Conservation (phyloP, 1,140 invertebrate species). For the Ericerus pela region DNA sequence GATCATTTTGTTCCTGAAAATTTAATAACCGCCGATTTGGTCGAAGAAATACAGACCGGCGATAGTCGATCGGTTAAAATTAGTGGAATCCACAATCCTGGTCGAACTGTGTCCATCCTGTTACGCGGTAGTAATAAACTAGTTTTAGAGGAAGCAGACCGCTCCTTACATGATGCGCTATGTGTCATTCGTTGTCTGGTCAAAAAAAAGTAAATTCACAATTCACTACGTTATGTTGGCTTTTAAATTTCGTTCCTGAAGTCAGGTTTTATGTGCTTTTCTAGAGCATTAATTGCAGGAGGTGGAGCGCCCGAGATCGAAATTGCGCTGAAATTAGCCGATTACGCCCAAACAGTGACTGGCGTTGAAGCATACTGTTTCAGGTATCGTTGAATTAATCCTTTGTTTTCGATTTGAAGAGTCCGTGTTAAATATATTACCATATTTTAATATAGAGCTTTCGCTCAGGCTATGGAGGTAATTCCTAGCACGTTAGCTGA, state of each 20-base stretch:
- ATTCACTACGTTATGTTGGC: neutral
- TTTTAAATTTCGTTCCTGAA: neutral
- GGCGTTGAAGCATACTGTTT: slow-evolving; percentile 92
- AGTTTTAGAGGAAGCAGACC: slow-evolving; percentile 84
- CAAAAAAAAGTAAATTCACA: slow-evolving; percentile 49
- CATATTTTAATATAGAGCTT: slow-evolving; percentile 58
- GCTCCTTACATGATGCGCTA: slow-evolving; percentile 94
- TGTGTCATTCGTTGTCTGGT: slow-evolving; percentile 96
- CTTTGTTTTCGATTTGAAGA: neutral
- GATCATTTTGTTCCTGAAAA: slow-evolving; percentile 93
- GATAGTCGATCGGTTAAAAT: slow-evolving; percentile 87
- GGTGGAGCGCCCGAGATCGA: slow-evolving; percentile 97
- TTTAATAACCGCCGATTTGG: slow-evolving; percentile 79
- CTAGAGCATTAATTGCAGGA: slow-evolving; percentile 70
- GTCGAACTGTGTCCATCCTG: slow-evolving; percentile 82
- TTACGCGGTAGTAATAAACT: slow-evolving; percentile 95
- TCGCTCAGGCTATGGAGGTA: slow-evolving; percentile 90
- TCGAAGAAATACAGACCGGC: slow-evolving; percentile 85
- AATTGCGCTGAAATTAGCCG: slow-evolving; percentile 67
- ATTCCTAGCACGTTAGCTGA: slow-evolving; percentile 97
- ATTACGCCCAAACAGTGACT: slow-evolving; percentile 63
- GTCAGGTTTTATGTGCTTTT: slow-evolving; percentile 13
- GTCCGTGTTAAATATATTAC: neutral
- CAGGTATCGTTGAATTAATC: slow-evolving; percentile 26
- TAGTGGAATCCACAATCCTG: slow-evolving; percentile 75